Conservation (phyloP, 2,113 vertebrate species). For the Hemichromis elongatus region DNA sequence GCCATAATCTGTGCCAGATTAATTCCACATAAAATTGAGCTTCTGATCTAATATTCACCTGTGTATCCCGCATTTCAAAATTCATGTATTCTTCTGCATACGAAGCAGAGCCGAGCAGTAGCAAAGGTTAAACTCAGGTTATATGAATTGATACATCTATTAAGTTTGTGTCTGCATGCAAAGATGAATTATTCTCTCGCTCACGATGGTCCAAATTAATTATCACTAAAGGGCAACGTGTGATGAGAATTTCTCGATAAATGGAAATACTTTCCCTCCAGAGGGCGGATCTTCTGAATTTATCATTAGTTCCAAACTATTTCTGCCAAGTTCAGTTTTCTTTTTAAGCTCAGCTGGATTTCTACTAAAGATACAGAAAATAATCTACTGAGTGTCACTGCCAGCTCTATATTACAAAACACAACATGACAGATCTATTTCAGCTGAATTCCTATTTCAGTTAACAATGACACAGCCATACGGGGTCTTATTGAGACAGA, state of each 20-base stretch:
- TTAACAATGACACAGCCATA: neutral
- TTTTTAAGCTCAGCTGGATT: neutral
- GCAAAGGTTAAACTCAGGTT: constrained; percentile 58
- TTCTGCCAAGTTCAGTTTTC: neutral
- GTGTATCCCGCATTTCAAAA: constrained; percentile 24
- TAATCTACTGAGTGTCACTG: neutral
- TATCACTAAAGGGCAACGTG: constrained; percentile 30
- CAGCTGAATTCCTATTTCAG: neutral
- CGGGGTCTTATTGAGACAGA: neutral
- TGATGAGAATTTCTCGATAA: constrained; percentile 8
- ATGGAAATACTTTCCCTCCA: neutral
- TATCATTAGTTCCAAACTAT: neutral
- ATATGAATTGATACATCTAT: constrained; percentile 47
- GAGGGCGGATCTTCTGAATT: neutral
- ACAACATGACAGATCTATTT: neutral
- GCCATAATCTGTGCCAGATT: neutral
- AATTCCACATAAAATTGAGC: neutral
- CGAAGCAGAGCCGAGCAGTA: neutral
- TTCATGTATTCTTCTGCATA: constrained; percentile 20
- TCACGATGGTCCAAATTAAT: constrained; percentile 38
- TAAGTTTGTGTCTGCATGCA: constrained; percentile 17
- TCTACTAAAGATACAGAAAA: neutral
- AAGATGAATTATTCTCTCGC: constrained; percentile 50
- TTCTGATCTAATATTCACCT: constrained; percentile 20
- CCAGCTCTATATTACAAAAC: neutral